Conservation (phyloP, 2,113 vertebrate genomes). For the Pantherophis guttatus region DNA sequence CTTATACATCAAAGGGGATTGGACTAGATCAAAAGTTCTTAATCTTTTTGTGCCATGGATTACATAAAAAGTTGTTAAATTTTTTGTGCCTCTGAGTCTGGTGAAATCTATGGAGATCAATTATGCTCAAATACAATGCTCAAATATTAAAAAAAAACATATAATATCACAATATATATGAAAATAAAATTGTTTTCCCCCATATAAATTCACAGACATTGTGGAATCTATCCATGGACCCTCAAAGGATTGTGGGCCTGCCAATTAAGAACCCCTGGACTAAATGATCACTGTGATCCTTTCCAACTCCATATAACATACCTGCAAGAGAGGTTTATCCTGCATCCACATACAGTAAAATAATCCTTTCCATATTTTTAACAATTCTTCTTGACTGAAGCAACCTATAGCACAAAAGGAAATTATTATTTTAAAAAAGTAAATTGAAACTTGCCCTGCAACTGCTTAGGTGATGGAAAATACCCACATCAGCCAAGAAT, state of each 20-base stretch:
- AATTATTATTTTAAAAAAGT: not conserved
- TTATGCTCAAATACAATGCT: not conserved
- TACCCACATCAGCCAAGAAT: not conserved
- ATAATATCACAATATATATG: not conserved
- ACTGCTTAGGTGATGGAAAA: not conserved
- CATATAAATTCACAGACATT: not conserved
- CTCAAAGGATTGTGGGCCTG: not conserved
- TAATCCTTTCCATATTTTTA: slow-evolving; percentile 93
- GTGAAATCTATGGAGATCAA: not conserved
- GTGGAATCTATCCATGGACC: not conserved
- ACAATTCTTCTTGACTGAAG: slow-evolving; percentile 83
- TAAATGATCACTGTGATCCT: not conserved
- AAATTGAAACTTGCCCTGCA: not conserved
- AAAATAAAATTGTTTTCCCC: not conserved
- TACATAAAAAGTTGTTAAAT: no score
- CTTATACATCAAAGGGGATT: not conserved
- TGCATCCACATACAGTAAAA: slow-evolving; percentile 96
- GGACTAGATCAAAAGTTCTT: not conserved
- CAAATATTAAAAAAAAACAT: not conserved
- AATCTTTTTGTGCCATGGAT: not conserved
- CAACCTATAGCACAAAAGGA: slow-evolving; percentile 67
- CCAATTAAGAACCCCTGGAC: not conserved
- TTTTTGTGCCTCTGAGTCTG: not conserved
- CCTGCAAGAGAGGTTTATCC: slow-evolving; percentile 87
- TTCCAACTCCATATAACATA: slow-evolving; percentile 44